Evolutionary conservation across 2,113 vertebrate species (phyloP).

Genomic region (Epinephelus cyanopodus): DNA sequence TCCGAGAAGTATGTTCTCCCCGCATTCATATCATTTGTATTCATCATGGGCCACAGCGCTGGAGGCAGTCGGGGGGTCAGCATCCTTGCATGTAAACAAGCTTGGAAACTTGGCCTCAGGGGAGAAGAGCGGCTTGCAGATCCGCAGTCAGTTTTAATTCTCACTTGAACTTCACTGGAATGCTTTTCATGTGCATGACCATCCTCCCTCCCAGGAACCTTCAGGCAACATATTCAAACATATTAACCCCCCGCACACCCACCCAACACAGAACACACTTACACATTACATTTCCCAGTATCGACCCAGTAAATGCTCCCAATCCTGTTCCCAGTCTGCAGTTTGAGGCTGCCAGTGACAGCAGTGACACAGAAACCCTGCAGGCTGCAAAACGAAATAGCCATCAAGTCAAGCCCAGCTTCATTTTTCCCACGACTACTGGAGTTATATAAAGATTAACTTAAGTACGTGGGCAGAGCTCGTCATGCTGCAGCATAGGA

Average conservation of each 20-base stretch:
- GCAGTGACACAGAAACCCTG: slow-evolving; percentile 51
- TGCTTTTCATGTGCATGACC: slow-evolving; percentile 51
- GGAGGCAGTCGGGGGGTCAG: slow-evolving; percentile 51
- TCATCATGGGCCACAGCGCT: slow-evolving; percentile 40
- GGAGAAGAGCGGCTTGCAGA: slow-evolving; percentile 28
- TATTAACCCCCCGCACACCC: background rate
- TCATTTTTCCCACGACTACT: slow-evolving; percentile 81
- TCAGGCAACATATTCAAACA: slow-evolving; percentile 48
- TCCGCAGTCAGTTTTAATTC: slow-evolving; percentile 37
- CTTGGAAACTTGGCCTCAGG: slow-evolving; percentile 26
- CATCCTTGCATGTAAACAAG: slow-evolving; percentile 67
- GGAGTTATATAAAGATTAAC: slow-evolving; percentile 82
- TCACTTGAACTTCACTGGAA: slow-evolving; percentile 51
- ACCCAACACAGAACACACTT: background rate
- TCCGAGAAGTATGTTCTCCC: slow-evolving; percentile 6
- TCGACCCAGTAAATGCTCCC: slow-evolving; percentile 17
- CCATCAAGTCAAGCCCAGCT: slow-evolving; percentile 52
- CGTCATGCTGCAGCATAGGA: slow-evolving; percentile 46
- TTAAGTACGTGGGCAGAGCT: slow-evolving; percentile 74
- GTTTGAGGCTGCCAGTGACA: slow-evolving; percentile 43
- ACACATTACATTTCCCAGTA: slow-evolving; percentile 3
- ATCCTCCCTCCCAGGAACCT: slow-evolving; percentile 29
- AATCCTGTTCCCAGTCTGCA: background rate
- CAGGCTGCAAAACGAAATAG: slow-evolving; percentile 34
- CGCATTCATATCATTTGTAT: slow-evolving; percentile 53